phyloP scores from a whole-genome alignment of 2,113 vertebrate genomes.

The Tautogolabrus adspersus region DNA sequence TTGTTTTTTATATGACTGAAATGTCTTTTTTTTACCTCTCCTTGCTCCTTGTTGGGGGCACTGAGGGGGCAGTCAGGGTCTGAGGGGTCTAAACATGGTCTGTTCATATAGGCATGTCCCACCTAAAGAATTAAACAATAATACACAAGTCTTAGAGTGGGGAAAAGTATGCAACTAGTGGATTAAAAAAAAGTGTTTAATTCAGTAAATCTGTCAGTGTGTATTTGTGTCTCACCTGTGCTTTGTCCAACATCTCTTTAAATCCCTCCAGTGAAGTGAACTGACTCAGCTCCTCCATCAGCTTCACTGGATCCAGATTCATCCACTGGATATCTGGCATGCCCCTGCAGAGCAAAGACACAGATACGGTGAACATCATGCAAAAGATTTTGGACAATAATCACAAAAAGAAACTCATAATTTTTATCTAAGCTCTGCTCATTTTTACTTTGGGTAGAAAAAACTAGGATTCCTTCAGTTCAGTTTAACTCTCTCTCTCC shows the following conservation, averaged over 20 bases:
- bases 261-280: slow-evolving; percentile 95
- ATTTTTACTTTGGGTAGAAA: slow-evolving; percentile 24
- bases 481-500: slow-evolving; percentile 21
- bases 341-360: slow-evolving; percentile 83
- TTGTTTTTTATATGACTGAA: neutral
- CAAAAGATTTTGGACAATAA: slow-evolving; percentile 15
- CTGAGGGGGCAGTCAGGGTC: slow-evolving; percentile 93
- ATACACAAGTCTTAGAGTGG: neutral
- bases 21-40: slow-evolving; percentile 72
- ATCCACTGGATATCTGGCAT: slow-evolving; percentile 98
- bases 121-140: slow-evolving; percentile 69
- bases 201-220: slow-evolving; percentile 12
- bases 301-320: slow-evolving; percentile 95
- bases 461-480: slow-evolving; percentile 24
- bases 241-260: slow-evolving; percentile 96
- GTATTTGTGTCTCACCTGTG: slow-evolving; percentile 86
- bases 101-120: slow-evolving; percentile 96
- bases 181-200: neutral
- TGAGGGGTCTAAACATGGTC: slow-evolving; percentile 91
- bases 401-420: neutral
- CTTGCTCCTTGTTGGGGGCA: slow-evolving; percentile 90
- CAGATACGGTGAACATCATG: slow-evolving; percentile 7
- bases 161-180: neutral
- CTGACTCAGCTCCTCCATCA: slow-evolving; percentile 95
- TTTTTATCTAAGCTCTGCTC: slow-evolving; percentile 9